Percentiles rank a stretch among this genome's conserved stretches.
Evolutionary conservation across 2,113 vertebrate species (phyloP).

Genomic region (Sylvietta virens): DNA sequence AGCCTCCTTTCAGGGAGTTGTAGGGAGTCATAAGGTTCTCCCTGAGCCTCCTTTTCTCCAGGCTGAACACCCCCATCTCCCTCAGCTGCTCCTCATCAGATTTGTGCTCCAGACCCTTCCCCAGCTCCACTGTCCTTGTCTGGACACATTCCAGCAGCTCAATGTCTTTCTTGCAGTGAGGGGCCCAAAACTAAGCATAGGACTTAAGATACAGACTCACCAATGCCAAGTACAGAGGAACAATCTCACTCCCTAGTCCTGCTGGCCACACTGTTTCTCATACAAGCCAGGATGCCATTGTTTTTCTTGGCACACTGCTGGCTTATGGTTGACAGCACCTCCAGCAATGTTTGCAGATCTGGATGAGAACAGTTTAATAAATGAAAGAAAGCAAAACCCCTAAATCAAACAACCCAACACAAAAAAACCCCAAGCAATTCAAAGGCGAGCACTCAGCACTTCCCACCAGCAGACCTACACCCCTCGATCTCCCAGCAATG

Average conservation of each 20-base stretch:
- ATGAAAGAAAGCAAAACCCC: neutral
- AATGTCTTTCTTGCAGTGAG: neutral
- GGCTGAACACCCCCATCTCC: neutral
- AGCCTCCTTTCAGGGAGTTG: neutral
- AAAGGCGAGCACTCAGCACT: neutral
- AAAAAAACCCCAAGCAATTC: accelerated
- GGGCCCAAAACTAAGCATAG: neutral
- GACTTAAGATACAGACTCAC: neutral
- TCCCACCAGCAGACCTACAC: neutral
- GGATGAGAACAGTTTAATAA: neutral
- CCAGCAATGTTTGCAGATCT: neutral
- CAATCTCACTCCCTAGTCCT: neutral
- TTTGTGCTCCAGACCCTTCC: neutral
- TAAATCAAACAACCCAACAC: neutral
- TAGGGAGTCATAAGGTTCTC: neutral
- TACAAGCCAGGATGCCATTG: neutral
- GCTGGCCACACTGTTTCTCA: neutral
- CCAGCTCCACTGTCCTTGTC: accelerated
- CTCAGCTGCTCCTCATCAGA: neutral
- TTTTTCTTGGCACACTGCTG: neutral
- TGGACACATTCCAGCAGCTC: neutral
- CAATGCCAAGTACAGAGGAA: neutral
- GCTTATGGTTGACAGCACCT: neutral
- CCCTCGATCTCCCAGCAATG: neutral
- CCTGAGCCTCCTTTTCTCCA: neutral